These are phyloP conservation scores for Pleuronectes platessa DNA, from an alignment of 2,113 vertebrate species.

Conservation along the genomic window DNA sequence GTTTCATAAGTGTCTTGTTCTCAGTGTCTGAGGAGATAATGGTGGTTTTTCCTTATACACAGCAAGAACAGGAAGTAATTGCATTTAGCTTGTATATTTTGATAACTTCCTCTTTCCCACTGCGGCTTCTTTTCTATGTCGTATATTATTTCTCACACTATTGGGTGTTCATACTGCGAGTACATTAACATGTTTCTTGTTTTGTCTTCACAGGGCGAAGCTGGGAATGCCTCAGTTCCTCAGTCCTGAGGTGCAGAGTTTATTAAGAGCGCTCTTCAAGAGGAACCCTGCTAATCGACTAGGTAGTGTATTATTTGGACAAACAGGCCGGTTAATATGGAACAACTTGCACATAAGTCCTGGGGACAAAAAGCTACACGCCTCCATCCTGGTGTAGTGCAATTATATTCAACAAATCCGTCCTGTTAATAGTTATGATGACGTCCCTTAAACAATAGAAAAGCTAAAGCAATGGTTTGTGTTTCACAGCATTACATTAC, in stretches of 20 bases:
- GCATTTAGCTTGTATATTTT: background rate
- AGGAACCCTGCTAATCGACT: slow-evolving; percentile 86
- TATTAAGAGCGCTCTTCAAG: slow-evolving; percentile 86
- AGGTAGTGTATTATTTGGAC: slow-evolving; percentile 63
- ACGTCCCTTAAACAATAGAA: no score
- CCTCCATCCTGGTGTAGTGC: no score
- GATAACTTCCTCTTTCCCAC: background rate
- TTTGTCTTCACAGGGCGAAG: slow-evolving; percentile 79
- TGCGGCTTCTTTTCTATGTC: background rate
- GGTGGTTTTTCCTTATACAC: background rate
- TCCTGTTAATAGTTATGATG: no score
- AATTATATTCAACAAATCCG: no score
- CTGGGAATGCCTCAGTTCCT: slow-evolving; percentile 88
- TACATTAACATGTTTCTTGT: slow-evolving; percentile 6
- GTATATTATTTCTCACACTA: background rate
- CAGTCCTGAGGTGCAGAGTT: slow-evolving; percentile 86
- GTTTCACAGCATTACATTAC: no score
- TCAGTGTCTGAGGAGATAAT: background rate
- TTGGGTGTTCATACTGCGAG: background rate
- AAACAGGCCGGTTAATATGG: no score
- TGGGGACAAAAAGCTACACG: no score
- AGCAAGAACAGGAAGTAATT: background rate
- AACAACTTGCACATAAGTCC: no score
- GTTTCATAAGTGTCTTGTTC: background rate
- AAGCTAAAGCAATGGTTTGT: no score